Evolutionary conservation across 1,140 invertebrate genomes (phyloP).

Genomic region (Drosophila leontia): DNA sequence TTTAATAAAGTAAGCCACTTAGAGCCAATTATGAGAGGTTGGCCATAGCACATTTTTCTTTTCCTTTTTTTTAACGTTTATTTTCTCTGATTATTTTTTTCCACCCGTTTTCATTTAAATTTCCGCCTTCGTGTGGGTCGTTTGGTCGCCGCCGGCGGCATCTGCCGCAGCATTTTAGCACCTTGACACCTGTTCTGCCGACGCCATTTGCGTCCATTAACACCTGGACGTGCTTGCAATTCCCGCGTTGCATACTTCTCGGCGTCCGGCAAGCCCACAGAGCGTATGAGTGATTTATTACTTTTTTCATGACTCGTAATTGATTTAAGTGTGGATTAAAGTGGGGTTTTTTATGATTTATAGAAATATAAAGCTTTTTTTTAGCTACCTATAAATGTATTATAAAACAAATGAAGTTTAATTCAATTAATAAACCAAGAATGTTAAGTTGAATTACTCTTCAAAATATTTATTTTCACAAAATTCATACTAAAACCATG

Average conservation of each 20-base stretch:
- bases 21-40: slow-evolving; percentile 35
- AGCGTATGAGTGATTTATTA: slow-evolving; percentile 14
- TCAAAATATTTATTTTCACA: not conserved
- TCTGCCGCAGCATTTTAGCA: slow-evolving; percentile 24
- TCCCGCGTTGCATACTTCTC: slow-evolving; percentile 61
- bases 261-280: slow-evolving; percentile 16
- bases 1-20: slow-evolving; percentile 47
- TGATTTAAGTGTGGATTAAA: slow-evolving; percentile 4
- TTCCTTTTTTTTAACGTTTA: not conserved
- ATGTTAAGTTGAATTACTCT: not conserved
- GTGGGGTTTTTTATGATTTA: not conserved
- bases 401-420: not conserved
- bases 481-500: not conserved
- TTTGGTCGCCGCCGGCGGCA: slow-evolving; percentile 11
- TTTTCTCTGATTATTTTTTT: not conserved
- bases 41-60: slow-evolving; percentile 1
- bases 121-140: slow-evolving; percentile 19
- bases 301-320: not conserved
- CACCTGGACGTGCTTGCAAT: slow-evolving; percentile 41
- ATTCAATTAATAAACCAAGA: not conserved
- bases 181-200: slow-evolving; percentile 42
- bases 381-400: not conserved
- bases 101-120: slow-evolving; percentile 15
- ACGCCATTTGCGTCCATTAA: not conserved
- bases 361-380: not conserved